A percentile compares a stretch with the other conserved stretches of the same genome.
phyloP scores from a whole-genome alignment of 2,888 invertebrate genomes.

The Heliconius sara region DNA sequence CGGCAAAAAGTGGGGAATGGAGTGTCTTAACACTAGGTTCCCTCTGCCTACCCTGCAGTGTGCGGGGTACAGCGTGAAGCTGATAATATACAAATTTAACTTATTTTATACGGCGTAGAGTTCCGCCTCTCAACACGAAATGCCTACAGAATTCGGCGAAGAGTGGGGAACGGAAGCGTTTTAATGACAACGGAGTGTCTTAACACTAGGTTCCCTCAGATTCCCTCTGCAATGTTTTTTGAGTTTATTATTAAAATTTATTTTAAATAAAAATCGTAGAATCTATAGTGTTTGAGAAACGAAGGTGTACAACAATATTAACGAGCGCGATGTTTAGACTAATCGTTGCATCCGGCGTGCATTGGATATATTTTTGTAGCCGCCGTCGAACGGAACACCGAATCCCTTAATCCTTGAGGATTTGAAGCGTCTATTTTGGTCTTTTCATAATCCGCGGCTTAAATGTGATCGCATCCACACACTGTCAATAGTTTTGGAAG shows the following conservation, averaged over 20 bases:
- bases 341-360: conserved; percentile 83
- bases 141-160: too few species aligned
- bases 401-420: conserved; percentile 82
- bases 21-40: too few species aligned
- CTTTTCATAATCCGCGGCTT: conserved; percentile 82
- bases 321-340: conserved; percentile 78
- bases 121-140: too few species aligned
- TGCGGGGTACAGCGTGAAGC: too few species aligned
- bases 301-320: conserved; percentile 68
- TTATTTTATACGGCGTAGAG: not conserved
- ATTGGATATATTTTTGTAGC: conserved; percentile 82
- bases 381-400: conserved; percentile 79
- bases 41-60: too few species aligned
- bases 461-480: conserved; percentile 84
- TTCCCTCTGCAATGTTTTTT: not conserved
- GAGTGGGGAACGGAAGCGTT: too few species aligned
- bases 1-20: too few species aligned
- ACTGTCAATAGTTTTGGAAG: conserved; percentile 84
- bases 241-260: too few species aligned
- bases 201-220: too few species aligned
- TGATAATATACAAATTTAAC: not conserved
- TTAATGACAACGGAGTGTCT: too few species aligned
- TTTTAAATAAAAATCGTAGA: conserved; percentile 2
- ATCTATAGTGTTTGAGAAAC: not conserved
- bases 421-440: conserved; percentile 84